Percentiles rank a stretch among this genome's conserved stretches.
phyloP scores from a whole-genome alignment of 92 coral and sea anemone species.

The Porites lobata region DNA sequence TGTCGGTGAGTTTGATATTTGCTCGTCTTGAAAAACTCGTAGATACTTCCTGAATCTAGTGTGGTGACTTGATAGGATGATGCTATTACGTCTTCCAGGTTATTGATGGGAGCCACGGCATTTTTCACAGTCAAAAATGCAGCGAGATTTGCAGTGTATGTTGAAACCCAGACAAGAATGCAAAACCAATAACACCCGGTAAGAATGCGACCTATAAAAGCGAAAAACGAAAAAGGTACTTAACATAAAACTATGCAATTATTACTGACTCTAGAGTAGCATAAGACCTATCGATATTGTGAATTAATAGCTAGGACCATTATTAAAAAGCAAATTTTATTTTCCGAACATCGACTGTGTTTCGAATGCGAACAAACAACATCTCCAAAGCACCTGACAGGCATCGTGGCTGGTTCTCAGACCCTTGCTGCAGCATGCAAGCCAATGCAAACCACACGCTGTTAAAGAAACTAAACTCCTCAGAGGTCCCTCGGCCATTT shows the following conservation, averaged over 20 bases:
- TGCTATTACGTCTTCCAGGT: slow-evolving; percentile 48
- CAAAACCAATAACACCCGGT: slow-evolving; percentile 6
- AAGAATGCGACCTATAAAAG: background rate
- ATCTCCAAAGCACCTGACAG: slow-evolving; percentile 46
- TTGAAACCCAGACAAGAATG: no score
- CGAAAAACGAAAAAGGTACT: no score
- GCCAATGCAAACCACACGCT: slow-evolving; percentile 74
- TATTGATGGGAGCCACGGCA: slow-evolving; percentile 19
- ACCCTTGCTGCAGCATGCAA: slow-evolving; percentile 83
- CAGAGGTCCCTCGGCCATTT: slow-evolving; percentile 47
- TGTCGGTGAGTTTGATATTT: background rate
- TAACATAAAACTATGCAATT: no score
- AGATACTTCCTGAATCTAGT: slow-evolving; percentile 16
- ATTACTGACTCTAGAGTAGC: no score
- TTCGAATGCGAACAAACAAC: background rate
- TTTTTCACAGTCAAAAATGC: no score
- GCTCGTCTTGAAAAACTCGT: slow-evolving; percentile 38
- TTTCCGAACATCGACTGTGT: slow-evolving; percentile 48
- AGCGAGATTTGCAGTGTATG: no score
- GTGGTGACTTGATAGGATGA: slow-evolving; percentile 40
- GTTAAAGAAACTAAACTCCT: slow-evolving; percentile 59
- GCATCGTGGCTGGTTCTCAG: slow-evolving; percentile 64
- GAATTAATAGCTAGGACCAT: background rate
- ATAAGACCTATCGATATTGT: slow-evolving; percentile 10
- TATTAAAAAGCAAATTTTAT: slow-evolving; percentile 71